These are phyloP conservation scores for Heliconius erato DNA, from an alignment of 2,888 invertebrate species.

Conservation along the genomic window DNA sequence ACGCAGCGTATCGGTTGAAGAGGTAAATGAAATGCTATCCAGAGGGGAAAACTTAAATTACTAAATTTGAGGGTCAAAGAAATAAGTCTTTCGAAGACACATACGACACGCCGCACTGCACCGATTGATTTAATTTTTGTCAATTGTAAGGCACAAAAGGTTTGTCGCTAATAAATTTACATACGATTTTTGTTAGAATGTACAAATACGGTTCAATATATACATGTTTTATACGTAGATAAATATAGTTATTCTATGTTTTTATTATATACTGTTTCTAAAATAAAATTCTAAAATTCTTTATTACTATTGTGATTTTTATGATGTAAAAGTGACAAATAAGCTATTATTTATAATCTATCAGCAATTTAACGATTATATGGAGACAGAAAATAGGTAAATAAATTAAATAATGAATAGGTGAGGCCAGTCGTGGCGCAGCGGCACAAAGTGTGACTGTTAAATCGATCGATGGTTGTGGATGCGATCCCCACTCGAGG, in stretches of 20 bases:
- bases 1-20: conserved; percentile 86
- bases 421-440: too few species aligned
- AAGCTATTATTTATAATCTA: not conserved
- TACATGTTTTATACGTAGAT: too few species aligned
- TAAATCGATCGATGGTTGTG: too few species aligned
- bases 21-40: conserved; percentile 86
- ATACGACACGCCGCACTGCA: conserved; percentile 70
- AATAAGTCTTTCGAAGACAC: conserved; percentile 81
- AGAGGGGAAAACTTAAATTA: conserved; percentile 87
- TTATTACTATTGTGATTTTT: too few species aligned
- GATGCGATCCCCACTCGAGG: too few species aligned
- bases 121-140: conserved; percentile 74
- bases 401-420: not conserved
- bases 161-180: conserved; percentile 27
- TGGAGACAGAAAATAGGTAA: not conserved
- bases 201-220: too few species aligned
- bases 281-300: not conserved
- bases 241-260: not conserved
- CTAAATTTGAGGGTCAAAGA: conserved; percentile 86
- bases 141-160: not conserved
- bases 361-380: not conserved
- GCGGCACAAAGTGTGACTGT: too few species aligned
- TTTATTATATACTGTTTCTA: not conserved
- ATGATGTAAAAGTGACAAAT: not conserved
- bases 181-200: not conserved